A percentile compares a stretch with the other conserved stretches of the same genome.
Conservation (phyloP, 2,888 invertebrate genomes). For the Axea sp. region DNA sequence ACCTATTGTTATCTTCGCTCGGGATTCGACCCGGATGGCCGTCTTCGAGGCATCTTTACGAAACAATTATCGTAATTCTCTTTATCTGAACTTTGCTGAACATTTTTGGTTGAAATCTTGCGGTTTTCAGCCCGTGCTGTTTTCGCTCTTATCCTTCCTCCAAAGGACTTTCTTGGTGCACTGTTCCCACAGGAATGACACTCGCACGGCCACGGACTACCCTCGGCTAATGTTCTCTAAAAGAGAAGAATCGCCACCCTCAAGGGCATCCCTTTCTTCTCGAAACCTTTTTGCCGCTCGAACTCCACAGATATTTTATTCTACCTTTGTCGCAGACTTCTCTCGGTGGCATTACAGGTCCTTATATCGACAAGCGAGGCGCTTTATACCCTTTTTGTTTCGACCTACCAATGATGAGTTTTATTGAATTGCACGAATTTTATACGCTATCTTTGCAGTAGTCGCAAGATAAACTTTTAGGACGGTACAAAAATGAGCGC, state of each 20-base stretch:
- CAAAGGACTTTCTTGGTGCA: conserved; percentile 41
- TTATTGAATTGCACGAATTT: conserved; percentile 40
- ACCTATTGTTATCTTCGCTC: conserved; percentile 37
- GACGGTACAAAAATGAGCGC: no score
- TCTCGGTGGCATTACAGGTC: conserved; percentile 16
- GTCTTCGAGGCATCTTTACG: conserved; percentile 49
- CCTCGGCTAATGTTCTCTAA: conserved; percentile 60
- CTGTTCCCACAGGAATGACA: conserved; percentile 51
- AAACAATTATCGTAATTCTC: conserved; percentile 63
- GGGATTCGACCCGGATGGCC: conserved; percentile 40
- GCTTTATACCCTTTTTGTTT: conserved; percentile 40
- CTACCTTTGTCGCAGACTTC: conserved; percentile 48
- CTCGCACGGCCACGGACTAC: conserved; percentile 37
- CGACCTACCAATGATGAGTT: conserved; percentile 33
- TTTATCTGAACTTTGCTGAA: conserved; percentile 60
- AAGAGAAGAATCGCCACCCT: conserved; percentile 62
- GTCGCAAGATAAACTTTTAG: conserved; percentile 5
- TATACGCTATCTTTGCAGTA: conserved; percentile 9
- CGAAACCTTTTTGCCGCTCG: conserved; percentile 26
- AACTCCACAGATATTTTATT: conserved; percentile 50
- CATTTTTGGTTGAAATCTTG: conserved; percentile 50
- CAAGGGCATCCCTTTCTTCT: conserved; percentile 39
- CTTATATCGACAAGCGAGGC: conserved; percentile 24
- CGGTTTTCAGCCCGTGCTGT: conserved; percentile 20
- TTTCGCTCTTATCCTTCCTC: conserved; percentile 28